These are phyloP conservation scores for Macrochelys suwanniensis DNA, from an alignment of 2,797 vertebrate genomes.

Conservation along the genomic window DNA sequence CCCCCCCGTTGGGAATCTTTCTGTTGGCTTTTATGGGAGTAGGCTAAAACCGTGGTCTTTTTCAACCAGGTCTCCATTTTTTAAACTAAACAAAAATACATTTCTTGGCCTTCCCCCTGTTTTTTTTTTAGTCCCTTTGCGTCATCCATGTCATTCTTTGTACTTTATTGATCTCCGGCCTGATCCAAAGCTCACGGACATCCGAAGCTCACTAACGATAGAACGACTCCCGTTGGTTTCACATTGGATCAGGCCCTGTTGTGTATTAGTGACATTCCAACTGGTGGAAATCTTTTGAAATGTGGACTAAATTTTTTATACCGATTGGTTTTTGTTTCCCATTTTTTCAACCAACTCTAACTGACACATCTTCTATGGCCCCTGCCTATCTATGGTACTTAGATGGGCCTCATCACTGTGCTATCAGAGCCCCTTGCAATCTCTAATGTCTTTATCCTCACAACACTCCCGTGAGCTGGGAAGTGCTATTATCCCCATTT, in stretches of 20 bases:
- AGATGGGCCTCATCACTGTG: background rate
- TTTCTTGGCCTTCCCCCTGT: background rate
- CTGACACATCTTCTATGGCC: background rate
- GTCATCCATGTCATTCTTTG: background rate
- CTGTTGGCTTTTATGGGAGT: background rate
- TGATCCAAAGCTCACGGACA: background rate
- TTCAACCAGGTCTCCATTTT: accelerated
- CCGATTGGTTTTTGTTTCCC: background rate
- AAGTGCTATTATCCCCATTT: background rate
- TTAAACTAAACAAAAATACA: background rate
- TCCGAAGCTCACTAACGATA: background rate
- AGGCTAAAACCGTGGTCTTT: background rate
- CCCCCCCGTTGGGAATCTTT: background rate
- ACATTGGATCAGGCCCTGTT: background rate
- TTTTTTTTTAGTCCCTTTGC: background rate
- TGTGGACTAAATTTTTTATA: background rate
- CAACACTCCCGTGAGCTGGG: background rate
- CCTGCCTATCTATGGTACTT: background rate
- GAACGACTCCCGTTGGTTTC: background rate
- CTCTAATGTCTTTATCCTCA: background rate
- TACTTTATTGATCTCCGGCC: background rate
- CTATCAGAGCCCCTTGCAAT: background rate
- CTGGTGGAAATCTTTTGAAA: background rate
- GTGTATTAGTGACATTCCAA: background rate
- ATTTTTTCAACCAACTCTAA: background rate